Percentiles rank a stretch among this genome's conserved stretches.
These are phyloP conservation scores for Pyrgilauda ruficollis DNA, from an alignment of 2,113 vertebrate genomes.

Conservation along the genomic window DNA sequence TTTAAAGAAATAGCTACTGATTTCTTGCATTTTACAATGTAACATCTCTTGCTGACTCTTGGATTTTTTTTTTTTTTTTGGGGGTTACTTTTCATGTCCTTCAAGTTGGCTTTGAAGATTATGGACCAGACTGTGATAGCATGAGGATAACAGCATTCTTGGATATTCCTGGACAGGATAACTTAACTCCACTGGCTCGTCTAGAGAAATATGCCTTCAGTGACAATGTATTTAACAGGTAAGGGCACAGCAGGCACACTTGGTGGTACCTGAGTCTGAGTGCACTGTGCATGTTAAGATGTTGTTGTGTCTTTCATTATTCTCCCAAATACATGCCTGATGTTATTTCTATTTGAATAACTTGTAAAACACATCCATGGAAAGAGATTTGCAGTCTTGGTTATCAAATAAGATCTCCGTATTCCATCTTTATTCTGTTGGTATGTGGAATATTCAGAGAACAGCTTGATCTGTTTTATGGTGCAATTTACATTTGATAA, in stretches of 20 bases:
- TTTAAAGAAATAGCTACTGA: not conserved
- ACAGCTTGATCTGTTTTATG: not conserved
- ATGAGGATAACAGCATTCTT: constrained; percentile 87
- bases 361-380: not conserved
- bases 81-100: not conserved
- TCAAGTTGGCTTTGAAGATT: constrained; percentile 90
- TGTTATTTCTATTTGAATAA: not conserved
- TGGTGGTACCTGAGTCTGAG: not conserved
- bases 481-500: not conserved
- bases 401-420: not conserved
- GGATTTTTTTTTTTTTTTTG: not conserved
- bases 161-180: constrained; percentile 85
- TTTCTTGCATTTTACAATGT: not conserved
- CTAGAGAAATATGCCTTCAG: constrained; percentile 91
- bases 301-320: not conserved
- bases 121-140: constrained; percentile 83
- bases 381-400: not conserved
- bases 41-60: not conserved
- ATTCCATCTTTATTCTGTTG: not conserved
- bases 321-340: not conserved
- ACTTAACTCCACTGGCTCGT: constrained; percentile 81
- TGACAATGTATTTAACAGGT: constrained; percentile 89
- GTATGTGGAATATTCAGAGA: not conserved
- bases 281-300: not conserved
- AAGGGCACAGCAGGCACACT: not conserved